Evolutionary conservation across 2,888 invertebrate genomes (phyloP), one percentile per base, ranked within the genome.

Genomic region (Candidula unifasciata): DNA sequence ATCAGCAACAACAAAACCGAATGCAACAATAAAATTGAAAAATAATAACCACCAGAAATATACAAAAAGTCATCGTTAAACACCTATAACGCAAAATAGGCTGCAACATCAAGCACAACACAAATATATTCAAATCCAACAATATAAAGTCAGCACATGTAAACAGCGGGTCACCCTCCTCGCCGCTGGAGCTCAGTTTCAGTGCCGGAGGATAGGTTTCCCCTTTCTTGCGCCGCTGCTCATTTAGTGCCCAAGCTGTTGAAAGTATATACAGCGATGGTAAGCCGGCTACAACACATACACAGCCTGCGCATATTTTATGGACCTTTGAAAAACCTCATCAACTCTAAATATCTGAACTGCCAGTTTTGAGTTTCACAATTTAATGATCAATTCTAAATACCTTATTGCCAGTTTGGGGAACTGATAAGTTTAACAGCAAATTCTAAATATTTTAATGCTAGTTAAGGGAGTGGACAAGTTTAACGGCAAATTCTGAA

Each of bases 241-340:
- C 91, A 88, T 91, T 91, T 77, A 91, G 85, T 54, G 91, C 91
- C 91, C 91, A 91, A 37, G 91, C 91, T 91, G 89, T 80, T 80
- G 88, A 74, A 52, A 30, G 74, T 27, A 74, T 54, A 74, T 18
- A 74, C 54, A 52, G 27, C 18, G 21, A 18, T 13, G 74, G 27
- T 18, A 74, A 3, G 27, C 74, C 21, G 54, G 54, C 74, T 30
- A 52, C 30, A 27, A 54, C 13, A 74, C 30, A 2, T 52, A 21
- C 21, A 30, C 74, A 71, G 18, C 73, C 44, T 24, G 44, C 73
- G 44, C 74, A 74, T 54, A 54, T 30, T 18, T 21, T 10, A 35
- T 10, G 35, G 33, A 33, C 33, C 10, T 16, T 3, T 3, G 35
- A 5, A 13, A 2, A 35, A 21, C 5, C 10, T 33, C 33, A 30